Conservation (phyloP, 2,797 vertebrate genomes). For the Hafferia zeledoni region DNA sequence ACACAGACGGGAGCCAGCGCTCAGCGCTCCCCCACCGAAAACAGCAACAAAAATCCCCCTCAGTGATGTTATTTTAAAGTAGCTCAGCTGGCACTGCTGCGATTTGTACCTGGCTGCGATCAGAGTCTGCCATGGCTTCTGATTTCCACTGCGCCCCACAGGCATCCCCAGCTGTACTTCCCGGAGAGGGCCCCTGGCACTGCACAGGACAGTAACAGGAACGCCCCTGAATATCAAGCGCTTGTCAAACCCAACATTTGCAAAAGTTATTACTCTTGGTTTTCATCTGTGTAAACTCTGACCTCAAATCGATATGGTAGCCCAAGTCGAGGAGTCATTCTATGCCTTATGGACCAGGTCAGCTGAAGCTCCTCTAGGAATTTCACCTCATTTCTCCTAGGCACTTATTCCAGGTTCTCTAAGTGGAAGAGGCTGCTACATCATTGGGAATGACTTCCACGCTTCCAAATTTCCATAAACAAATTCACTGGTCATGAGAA, state of each 20-base stretch:
- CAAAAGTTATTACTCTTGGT: not conserved
- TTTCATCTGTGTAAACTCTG: not conserved
- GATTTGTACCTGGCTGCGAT: not conserved
- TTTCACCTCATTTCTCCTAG: not conserved
- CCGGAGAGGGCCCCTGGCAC: not conserved
- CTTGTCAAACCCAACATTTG: not conserved
- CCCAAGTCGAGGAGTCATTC: not conserved
- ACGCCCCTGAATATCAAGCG: accelerated
- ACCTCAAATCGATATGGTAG: not conserved
- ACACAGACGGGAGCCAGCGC: not conserved
- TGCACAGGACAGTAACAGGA: not conserved
- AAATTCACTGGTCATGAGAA: not conserved
- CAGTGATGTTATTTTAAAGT: not conserved
- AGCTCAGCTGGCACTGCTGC: not conserved
- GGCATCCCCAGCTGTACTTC: not conserved
- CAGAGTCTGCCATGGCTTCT: not conserved
- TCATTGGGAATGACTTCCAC: not conserved
- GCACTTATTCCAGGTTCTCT: not conserved
- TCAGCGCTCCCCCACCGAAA: not conserved
- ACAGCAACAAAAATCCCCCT: accelerated
- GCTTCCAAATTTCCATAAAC: not conserved
- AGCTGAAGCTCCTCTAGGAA: not conserved
- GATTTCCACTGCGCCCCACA: too few species aligned
- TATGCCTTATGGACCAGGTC: too few species aligned
- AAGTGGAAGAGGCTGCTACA: accelerated